Percentiles rank a stretch among this genome's conserved stretches.
These are phyloP conservation scores for Subanguina moxae DNA, from an alignment of 1,140 invertebrate genomes.

Conservation along the genomic window DNA sequence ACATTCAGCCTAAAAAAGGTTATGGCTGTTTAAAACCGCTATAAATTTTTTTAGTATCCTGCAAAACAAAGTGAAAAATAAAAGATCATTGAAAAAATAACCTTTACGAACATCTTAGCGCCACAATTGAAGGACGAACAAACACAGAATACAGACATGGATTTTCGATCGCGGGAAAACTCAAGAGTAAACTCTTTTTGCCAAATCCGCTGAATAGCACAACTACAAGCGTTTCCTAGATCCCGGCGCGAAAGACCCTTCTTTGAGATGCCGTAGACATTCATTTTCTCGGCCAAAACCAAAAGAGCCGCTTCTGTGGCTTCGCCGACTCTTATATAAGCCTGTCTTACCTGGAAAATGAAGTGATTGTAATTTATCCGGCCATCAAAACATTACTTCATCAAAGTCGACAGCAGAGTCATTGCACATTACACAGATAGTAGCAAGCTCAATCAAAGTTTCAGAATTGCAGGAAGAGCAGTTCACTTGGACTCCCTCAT, in stretches of 20 bases:
- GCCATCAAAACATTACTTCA: too few relatives aligned
- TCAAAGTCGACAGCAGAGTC: constrained; percentile 99
- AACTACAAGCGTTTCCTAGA: constrained; percentile 81
- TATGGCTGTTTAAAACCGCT: too few relatives aligned
- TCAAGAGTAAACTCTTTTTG: constrained; percentile 99
- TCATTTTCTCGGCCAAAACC: constrained; percentile 95
- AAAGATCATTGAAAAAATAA: constrained; percentile 21
- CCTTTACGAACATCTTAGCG: constrained; percentile 90
- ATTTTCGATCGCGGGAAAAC: constrained; percentile 99
- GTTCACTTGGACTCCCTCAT: constrained; percentile 69
- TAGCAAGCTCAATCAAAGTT: constrained; percentile 83
- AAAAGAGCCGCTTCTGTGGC: constrained; percentile 98
- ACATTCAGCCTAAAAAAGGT: too few relatives aligned
- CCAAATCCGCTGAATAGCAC: constrained; percentile 92
- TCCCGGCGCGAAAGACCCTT: constrained; percentile 82
- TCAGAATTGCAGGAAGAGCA: constrained; percentile 73
- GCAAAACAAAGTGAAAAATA: not conserved
- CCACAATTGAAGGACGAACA: constrained; percentile 68
- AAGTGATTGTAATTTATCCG: not conserved
- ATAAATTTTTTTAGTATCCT: constrained; percentile 26
- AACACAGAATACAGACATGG: constrained; percentile 76
- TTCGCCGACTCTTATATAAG: constrained; percentile 85
- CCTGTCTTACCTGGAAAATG: constrained; percentile 60
- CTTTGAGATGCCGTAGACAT: constrained; percentile 81
- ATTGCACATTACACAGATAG: constrained; percentile 98